Conservation (phyloP, 2,888 invertebrate species). For the Pemphredon lugubris region DNA sequence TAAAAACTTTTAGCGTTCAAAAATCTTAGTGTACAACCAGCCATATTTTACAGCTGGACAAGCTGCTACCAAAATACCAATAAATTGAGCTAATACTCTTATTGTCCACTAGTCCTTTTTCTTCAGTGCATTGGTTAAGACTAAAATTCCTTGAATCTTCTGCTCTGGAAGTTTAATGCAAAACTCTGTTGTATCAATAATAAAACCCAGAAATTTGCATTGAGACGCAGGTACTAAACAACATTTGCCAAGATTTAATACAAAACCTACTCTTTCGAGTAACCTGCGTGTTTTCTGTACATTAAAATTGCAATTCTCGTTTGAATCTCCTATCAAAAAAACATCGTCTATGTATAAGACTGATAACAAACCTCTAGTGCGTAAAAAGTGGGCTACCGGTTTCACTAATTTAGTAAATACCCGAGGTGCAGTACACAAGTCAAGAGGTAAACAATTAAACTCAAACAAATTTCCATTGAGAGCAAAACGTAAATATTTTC, state of each 20-base stretch:
- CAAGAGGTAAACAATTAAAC: constrained; percentile 54
- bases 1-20: constrained; percentile 24
- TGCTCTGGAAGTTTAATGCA: too few relatives aligned
- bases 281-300: too few relatives aligned
- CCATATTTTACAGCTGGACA: constrained; percentile 45
- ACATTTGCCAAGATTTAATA: too few relatives aligned
- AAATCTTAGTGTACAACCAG: too few relatives aligned
- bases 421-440: constrained; percentile 37
- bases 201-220: constrained; percentile 44
- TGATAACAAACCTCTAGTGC: constrained; percentile 18
- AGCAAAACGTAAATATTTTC: constrained; percentile 53
- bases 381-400: constrained; percentile 22
- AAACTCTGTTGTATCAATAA: constrained; percentile 18
- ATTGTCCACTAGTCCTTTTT: constrained; percentile 29
- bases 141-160: too few relatives aligned
- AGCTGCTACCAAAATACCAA: constrained; percentile 33
- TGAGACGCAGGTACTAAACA: too few relatives aligned
- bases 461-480: constrained; percentile 43
- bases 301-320: too few relatives aligned
- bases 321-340: too few relatives aligned
- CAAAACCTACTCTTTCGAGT: too few relatives aligned
- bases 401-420: constrained; percentile 54
- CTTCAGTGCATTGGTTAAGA: too few relatives aligned
- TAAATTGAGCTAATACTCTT: constrained; percentile 31
- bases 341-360: too few relatives aligned